phyloP scores from a whole-genome alignment of 1,140 invertebrate genomes.

The Pogonognathellus flavescens region DNA sequence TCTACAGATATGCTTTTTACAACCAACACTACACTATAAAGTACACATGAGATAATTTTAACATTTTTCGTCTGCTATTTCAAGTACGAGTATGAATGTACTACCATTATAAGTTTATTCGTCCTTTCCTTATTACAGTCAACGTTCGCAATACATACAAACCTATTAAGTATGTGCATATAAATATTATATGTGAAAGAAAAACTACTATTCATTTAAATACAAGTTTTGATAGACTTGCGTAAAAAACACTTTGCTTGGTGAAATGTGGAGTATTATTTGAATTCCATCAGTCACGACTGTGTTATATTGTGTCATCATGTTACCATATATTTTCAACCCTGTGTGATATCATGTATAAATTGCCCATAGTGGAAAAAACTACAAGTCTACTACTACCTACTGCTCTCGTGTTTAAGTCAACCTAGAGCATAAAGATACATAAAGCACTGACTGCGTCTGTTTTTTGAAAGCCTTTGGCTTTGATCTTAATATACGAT shows the following conservation, averaged over 20 bases:
- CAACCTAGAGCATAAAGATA: not conserved
- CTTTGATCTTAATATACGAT: slow-evolving; percentile 24
- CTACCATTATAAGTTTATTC: too few relatives aligned
- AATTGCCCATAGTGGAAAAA: too few relatives aligned
- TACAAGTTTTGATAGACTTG: not conserved
- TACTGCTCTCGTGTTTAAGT: not conserved
- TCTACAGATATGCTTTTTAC: too few relatives aligned
- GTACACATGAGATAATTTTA: not conserved
- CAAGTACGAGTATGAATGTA: too few relatives aligned
- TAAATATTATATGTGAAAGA: slow-evolving; percentile 7
- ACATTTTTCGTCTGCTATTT: not conserved
- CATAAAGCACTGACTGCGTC: not conserved
- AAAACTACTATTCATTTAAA: not conserved
- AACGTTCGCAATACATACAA: too few relatives aligned
- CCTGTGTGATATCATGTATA: too few relatives aligned
- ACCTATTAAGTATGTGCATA: not conserved
- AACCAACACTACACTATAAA: too few relatives aligned
- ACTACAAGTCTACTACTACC: not conserved
- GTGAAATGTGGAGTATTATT: slow-evolving; percentile 32
- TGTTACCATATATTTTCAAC: not conserved
- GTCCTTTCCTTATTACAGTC: too few relatives aligned
- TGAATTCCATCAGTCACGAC: slow-evolving; percentile 51
- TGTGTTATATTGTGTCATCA: slow-evolving; percentile 16
- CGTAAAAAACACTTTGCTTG: not conserved
- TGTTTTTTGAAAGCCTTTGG: slow-evolving; percentile 33